Evolutionary conservation across 2,113 vertebrate species (phyloP), one percentile per base, ranked within the genome.

Genomic region (Anthoscopus minutus): DNA sequence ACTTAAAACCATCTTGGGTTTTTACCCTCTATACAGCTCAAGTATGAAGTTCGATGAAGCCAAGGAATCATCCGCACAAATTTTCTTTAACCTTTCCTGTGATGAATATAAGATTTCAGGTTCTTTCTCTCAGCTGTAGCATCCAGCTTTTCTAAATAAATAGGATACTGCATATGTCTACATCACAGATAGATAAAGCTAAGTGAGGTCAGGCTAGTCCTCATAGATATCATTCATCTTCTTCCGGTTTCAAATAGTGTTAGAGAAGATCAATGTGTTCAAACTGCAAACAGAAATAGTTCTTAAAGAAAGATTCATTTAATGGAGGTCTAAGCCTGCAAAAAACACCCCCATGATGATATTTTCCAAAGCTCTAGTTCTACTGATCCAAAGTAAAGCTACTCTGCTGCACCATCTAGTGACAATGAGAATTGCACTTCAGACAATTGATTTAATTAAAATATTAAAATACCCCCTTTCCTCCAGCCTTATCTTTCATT

Each of bases 371-470:
- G 57, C 92, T 96, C 90, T 93, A 67, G 72, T 70, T 92, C 47
- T 15, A 33, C n/a, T 54, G 45, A 86, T 88, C 88, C 95, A 86
- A 95, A 91, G 86, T 31, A 95, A 95, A 87, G 58, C 94, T 94
- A 96, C 93, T 92, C 95, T 82, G 81, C 95, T 97, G 84, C 95
- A 95, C 94, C 95, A 96, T 90, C 95, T 96, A 96, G 94, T 93
- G 96, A 96, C 95, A 95, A 91, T 9, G 60, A 90, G 58, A 94
- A 92, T 16, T 92, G 88, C 76, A 88, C 72, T 93, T 90, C 9
- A n/a, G 76, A 88, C 38, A 83, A 57, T 5, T 88, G 56, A 21
- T 56, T 48, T 93, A 93, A 95, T 93, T 78, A 92, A 88, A 92
- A 74, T 86, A 64, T 12, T 90, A 58, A n/a, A n/a, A n/a, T n/a